Percentiles rank a stretch among this genome's conserved stretches.
phyloP scores from a whole-genome alignment of 35 echinoderm and acorn worm genomes.

The Acanthaster planci region DNA sequence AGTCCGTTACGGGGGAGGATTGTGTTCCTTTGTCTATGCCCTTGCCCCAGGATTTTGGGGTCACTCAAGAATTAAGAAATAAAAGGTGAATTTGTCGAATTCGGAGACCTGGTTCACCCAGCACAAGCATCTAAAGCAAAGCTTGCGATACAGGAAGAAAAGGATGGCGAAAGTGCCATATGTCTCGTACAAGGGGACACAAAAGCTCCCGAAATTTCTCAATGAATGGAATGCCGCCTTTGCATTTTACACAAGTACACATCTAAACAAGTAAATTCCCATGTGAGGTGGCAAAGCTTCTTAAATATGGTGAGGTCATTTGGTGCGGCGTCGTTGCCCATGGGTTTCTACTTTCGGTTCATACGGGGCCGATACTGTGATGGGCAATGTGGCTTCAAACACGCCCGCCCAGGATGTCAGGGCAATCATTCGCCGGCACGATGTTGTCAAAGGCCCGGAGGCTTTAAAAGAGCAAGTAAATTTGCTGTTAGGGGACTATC shows the following conservation, averaged over 20 bases:
- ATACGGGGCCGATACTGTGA: background rate
- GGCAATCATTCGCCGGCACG: background rate
- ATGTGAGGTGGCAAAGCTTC: background rate
- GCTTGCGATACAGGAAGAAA: no score
- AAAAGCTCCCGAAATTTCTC: background rate
- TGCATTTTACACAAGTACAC: background rate
- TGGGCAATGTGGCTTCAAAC: background rate
- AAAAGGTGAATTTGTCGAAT: conserved; percentile 6
- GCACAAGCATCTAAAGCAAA: background rate
- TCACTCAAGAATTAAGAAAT: background rate
- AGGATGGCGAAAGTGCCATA: no score
- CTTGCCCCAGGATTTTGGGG: background rate
- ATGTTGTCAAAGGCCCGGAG: background rate
- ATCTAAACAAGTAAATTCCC: background rate
- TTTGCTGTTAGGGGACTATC: background rate
- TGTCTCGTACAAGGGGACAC: background rate
- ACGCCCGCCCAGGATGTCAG: background rate
- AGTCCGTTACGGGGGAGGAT: background rate
- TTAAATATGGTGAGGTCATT: background rate
- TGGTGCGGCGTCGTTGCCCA: background rate
- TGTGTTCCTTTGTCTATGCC: background rate
- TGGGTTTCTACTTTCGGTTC: background rate
- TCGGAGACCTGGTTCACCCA: background rate
- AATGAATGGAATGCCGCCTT: background rate
- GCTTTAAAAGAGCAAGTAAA: background rate